A percentile compares a stretch with the other conserved stretches of the same genome.
Evolutionary conservation across 2,113 vertebrate genomes (phyloP).

Genomic region (Gracilinanus agilis): DNA sequence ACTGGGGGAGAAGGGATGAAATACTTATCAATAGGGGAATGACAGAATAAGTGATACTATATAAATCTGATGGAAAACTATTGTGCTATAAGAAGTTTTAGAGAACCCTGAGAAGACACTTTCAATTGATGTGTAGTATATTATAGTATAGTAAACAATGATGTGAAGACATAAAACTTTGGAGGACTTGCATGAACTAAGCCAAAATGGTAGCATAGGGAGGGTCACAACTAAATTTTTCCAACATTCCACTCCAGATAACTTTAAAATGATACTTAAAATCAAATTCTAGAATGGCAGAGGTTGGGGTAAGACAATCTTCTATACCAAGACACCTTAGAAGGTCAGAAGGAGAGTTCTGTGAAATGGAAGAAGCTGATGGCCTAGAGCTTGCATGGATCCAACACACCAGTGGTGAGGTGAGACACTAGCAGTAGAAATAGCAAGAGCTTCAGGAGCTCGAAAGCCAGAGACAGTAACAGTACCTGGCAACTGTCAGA

Average conservation of each 20-base stretch:
- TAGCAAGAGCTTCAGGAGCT: neutral
- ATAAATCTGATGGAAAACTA: neutral
- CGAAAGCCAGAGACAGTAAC: neutral
- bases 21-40: neutral
- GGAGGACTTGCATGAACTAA: neutral
- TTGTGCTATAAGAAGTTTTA: neutral
- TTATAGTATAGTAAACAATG: neutral
- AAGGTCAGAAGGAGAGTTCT: neutral
- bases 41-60: neutral
- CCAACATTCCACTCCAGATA: neutral
- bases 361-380: neutral
- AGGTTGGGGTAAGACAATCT: neutral
- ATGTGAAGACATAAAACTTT: neutral
- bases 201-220: neutral
- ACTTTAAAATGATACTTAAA: neutral
- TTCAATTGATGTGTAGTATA: neutral
- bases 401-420: neutral
- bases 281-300: neutral
- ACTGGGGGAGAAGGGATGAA: too few relatives aligned
- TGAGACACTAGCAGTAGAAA: neutral
- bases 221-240: neutral
- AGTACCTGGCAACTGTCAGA: neutral
- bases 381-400: neutral
- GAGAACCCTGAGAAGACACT: neutral
- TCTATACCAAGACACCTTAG: neutral